Conservation (phyloP, 2,888 invertebrate genomes). For the Agrenia bidenticulata region DNA sequence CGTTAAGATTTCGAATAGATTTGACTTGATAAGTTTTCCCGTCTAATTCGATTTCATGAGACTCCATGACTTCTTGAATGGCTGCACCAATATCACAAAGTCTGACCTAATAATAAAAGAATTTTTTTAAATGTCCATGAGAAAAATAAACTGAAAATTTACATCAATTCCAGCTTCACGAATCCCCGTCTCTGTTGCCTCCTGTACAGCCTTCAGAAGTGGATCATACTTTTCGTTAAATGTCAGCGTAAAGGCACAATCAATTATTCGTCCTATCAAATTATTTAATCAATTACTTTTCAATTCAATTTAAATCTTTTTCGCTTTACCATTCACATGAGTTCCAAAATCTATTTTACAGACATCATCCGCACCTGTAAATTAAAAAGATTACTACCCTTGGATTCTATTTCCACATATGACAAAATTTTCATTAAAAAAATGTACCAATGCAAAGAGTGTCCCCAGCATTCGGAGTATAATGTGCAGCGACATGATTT, state of each 20-base stretch:
- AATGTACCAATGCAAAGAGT: constrained; percentile 87
- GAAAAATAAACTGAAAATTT: too few species aligned
- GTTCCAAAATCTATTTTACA: constrained; percentile 99
- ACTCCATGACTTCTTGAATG: constrained; percentile 89
- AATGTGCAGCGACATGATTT: constrained; percentile 98
- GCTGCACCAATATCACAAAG: constrained; percentile 94
- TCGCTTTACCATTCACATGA: constrained; percentile 83
- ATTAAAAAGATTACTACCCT: too few species aligned
- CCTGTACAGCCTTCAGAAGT: constrained; percentile 90
- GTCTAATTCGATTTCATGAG: constrained; percentile 95
- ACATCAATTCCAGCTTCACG: constrained; percentile 87
- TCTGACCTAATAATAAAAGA: too few species aligned
- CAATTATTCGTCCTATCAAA: constrained; percentile 77
- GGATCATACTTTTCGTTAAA: constrained; percentile 96
- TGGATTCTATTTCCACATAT: too few species aligned
- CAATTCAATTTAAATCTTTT: background rate
- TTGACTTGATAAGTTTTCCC: constrained; percentile 95
- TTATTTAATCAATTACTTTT: constrained; percentile 9
- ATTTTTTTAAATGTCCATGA: too few species aligned
- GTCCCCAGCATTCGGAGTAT: constrained; percentile 98
- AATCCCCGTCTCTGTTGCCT: constrained; percentile 98
- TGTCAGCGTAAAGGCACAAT: constrained; percentile 96
- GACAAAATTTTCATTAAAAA: too few species aligned
- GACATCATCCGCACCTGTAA: constrained; percentile 87
- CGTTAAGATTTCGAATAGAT: constrained; percentile 96